These are phyloP conservation scores for Peromyscus leucopus DNA, from an alignment of 2,113 vertebrate genomes.

Conservation along the genomic window DNA sequence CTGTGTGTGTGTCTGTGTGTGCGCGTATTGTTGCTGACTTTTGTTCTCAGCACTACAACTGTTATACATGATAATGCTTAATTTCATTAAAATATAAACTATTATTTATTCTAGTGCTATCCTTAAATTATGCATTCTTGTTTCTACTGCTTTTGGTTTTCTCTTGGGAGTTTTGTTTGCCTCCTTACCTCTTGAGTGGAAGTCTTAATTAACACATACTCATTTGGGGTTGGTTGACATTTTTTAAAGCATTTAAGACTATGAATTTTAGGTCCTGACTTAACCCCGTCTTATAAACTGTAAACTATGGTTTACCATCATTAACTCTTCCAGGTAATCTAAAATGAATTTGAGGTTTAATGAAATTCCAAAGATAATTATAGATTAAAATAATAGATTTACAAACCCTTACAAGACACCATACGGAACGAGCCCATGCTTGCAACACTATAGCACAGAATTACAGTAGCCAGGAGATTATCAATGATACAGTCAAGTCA, in stretches of 20 bases:
- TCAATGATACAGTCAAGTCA: neutral
- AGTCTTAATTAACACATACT: neutral
- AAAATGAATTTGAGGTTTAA: neutral
- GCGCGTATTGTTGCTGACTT: neutral
- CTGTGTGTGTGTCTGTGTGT: neutral
- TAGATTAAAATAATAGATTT: neutral
- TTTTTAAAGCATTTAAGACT: conserved; percentile 28
- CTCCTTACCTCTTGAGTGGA: neutral
- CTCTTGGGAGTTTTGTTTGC: neutral
- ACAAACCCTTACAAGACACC: neutral
- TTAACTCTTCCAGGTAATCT: neutral
- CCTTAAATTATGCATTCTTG: neutral
- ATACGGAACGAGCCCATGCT: neutral
- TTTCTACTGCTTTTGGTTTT: neutral
- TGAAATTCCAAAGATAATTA: neutral
- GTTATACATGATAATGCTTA: neutral
- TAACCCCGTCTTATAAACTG: neutral
- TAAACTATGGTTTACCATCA: neutral
- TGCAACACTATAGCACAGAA: neutral
- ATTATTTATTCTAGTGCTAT: neutral
- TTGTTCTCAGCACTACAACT: neutral
- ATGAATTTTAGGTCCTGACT: neutral
- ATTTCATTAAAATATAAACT: neutral
- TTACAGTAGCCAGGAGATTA: neutral
- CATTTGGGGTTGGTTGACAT: neutral